Evolutionary conservation across 2,888 invertebrate species (phyloP).

Genomic region (Drosophila lacicola): DNA sequence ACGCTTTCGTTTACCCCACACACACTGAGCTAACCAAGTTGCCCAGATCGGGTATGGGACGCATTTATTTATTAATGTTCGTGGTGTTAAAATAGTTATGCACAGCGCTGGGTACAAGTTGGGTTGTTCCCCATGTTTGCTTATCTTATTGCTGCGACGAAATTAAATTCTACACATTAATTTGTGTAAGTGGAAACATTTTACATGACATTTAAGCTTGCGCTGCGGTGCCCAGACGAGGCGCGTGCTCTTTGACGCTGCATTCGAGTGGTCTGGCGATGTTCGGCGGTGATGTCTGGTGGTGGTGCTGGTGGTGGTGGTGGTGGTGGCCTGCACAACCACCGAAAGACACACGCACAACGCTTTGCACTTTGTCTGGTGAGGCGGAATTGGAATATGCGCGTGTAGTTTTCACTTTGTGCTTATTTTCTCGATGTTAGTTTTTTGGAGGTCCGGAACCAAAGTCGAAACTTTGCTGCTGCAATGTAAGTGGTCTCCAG

Average conservation of each 20-base stretch:
- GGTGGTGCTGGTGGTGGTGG: slow-evolving; percentile 38
- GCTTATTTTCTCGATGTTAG: slow-evolving; percentile 69
- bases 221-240: slow-evolving; percentile 53
- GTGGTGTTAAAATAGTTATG: slow-evolving; percentile 40
- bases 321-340: slow-evolving; percentile 54
- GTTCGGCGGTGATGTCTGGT: slow-evolving; percentile 12
- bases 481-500: slow-evolving; percentile 75
- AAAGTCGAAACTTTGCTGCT: slow-evolving; percentile 66
- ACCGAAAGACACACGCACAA: slow-evolving; percentile 72
- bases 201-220: slow-evolving; percentile 81
- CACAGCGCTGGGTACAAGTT: slow-evolving; percentile 1
- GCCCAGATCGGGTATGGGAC: background rate
- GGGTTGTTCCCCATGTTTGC: slow-evolving; percentile 14
- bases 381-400: slow-evolving; percentile 74
- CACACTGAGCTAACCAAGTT: background rate
- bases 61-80: slow-evolving; percentile 34
- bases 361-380: slow-evolving; percentile 78
- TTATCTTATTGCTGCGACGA: slow-evolving; percentile 60
- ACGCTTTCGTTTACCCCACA: background rate
- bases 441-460: slow-evolving; percentile 55
- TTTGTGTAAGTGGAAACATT: slow-evolving; percentile 81
- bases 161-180: slow-evolving; percentile 79
- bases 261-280: slow-evolving; percentile 27
- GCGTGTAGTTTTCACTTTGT: slow-evolving; percentile 73
- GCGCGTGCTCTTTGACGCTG: slow-evolving; percentile 61